These are phyloP conservation scores for Dicyrtoma fusca DNA, from an alignment of 2,888 invertebrate species.

Conservation along the genomic window DNA sequence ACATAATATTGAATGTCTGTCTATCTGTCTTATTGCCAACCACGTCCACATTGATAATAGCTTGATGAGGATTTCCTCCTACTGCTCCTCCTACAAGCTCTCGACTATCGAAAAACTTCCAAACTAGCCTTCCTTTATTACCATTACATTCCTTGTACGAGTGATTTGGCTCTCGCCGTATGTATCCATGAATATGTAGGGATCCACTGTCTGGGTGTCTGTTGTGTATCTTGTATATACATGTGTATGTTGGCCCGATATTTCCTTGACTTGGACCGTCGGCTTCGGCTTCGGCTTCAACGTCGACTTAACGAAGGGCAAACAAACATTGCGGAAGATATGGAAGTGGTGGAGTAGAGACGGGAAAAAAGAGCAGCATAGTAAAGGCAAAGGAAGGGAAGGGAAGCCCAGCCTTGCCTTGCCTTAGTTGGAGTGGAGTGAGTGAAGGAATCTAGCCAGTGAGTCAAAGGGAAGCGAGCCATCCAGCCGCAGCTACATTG, in stretches of 20 bases:
- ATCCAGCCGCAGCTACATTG: too few relatives aligned
- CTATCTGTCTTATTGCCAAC: background rate
- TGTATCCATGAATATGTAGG: background rate
- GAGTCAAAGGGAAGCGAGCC: too few relatives aligned
- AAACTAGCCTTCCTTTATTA: constrained; percentile 10
- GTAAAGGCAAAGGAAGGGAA: too few relatives aligned
- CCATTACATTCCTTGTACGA: constrained; percentile 6
- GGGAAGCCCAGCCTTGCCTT: too few relatives aligned
- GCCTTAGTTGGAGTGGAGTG: too few relatives aligned
- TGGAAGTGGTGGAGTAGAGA: too few relatives aligned
- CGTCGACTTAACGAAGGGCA: constrained; percentile 1
- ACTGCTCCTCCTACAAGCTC: constrained; percentile 14
- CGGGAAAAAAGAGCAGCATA: too few relatives aligned
- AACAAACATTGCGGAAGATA: background rate
- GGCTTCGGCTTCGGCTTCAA: too few relatives aligned
- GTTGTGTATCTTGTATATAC: too few relatives aligned
- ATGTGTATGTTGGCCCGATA: too few relatives aligned
- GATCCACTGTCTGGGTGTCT: background rate
- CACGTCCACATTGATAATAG: constrained; percentile 19
- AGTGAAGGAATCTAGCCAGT: too few relatives aligned
- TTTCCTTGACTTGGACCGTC: too few relatives aligned
- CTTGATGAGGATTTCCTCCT: constrained; percentile 28
- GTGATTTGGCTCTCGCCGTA: constrained; percentile 1
- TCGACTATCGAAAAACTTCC: constrained; percentile 6
- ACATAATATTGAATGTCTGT: background rate